These are phyloP conservation scores for Monodelphis domestica DNA, from an alignment of 2,797 vertebrate genomes.

Conservation along the genomic window DNA sequence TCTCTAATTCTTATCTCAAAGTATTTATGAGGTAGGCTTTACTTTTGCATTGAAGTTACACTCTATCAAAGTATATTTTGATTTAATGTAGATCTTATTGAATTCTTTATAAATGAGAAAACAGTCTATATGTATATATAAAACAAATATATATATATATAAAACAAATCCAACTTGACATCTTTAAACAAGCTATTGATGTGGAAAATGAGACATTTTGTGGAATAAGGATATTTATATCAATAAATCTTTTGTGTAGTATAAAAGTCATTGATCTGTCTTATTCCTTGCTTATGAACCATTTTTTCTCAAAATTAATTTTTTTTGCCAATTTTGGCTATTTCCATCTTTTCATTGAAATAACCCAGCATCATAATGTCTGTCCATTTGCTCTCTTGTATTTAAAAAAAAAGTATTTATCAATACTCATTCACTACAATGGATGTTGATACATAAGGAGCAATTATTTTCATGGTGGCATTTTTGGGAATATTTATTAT, in stretches of 20 bases:
- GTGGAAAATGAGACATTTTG: background rate
- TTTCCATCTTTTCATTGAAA: too few species aligned
- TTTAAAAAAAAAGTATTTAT: background rate
- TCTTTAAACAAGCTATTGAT: background rate
- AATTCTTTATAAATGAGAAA: background rate
- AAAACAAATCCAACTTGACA: background rate
- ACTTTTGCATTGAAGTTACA: background rate
- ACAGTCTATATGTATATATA: too few species aligned
- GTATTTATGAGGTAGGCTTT: background rate
- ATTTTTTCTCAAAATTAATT: background rate
- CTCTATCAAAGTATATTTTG: background rate
- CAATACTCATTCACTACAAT: background rate
- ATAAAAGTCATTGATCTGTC: background rate
- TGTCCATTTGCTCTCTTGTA: too few species aligned
- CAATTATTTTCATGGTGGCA: background rate
- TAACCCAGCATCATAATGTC: too few species aligned
- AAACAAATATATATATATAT: too few species aligned
- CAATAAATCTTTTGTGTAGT: background rate
- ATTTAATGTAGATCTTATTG: background rate
- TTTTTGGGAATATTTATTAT: background rate
- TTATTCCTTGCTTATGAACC: background rate
- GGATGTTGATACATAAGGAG: background rate
- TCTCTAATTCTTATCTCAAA: background rate
- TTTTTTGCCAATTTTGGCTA: too few species aligned
- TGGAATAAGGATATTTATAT: background rate